Evolutionary conservation across 1,140 invertebrate genomes (phyloP).

Genomic region (Brachionus rubens): DNA sequence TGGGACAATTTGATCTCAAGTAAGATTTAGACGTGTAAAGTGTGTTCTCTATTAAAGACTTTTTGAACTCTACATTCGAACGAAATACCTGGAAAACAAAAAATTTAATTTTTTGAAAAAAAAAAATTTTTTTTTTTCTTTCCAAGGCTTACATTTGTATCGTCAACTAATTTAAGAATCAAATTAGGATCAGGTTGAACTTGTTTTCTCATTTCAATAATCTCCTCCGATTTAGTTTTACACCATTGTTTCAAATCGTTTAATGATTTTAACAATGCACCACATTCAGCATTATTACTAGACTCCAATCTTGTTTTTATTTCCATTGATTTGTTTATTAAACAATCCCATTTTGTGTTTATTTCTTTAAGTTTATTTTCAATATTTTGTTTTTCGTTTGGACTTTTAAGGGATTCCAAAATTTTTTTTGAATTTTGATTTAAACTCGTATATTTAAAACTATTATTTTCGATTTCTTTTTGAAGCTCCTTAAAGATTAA

Average conservation of each 20-base stretch:
- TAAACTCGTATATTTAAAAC: not conserved
- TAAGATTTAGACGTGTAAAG: not conserved
- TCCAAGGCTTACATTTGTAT: not conserved
- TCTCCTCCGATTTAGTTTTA: not conserved
- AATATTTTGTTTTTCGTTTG: not conserved
- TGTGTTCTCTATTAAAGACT: conserved; percentile 19
- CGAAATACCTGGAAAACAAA: not conserved
- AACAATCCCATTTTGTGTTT: conserved; percentile 19
- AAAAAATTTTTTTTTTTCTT: not conserved
- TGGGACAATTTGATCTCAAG: not conserved
- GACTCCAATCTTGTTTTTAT: conserved; percentile 13
- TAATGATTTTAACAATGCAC: not conserved
- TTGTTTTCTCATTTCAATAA: not conserved
- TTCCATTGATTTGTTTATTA: conserved; percentile 17
- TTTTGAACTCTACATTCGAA: conserved; percentile 40
- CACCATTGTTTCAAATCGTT: conserved; percentile 23
- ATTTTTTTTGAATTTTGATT: conserved; percentile 33
- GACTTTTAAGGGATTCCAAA: conserved; percentile 26
- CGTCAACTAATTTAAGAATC: not conserved
- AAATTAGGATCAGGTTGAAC: conserved; percentile 19
- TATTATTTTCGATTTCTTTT: conserved; percentile 39
- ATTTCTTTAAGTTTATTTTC: not conserved
- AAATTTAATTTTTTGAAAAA: not conserved
- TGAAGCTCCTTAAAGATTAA: conserved; percentile 22
- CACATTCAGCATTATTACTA: not conserved